A percentile compares a stretch with the other conserved stretches of the same genome.
Conservation (phyloP, 2,797 vertebrate species). For the Pipistrellus pygmaeus region DNA sequence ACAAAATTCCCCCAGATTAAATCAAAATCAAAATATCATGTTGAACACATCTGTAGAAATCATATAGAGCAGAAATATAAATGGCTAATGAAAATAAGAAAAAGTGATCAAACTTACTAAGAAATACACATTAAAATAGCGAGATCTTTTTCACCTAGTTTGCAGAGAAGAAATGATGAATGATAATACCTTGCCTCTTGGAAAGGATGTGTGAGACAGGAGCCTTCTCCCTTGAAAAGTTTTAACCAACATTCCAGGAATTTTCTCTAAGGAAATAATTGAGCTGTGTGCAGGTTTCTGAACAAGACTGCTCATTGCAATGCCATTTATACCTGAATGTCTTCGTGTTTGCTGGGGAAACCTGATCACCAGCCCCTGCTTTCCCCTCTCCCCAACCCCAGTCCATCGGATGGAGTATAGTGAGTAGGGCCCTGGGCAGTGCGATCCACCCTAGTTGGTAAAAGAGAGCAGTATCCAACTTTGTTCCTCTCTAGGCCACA, state of each 20-base stretch:
- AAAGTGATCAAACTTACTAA: background rate
- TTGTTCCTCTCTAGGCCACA: background rate
- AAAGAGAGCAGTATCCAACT: background rate
- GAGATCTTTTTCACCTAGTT: background rate
- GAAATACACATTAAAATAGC: background rate
- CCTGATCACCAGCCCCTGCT: background rate
- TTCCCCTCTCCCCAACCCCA: background rate
- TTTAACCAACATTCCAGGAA: constrained; percentile 34
- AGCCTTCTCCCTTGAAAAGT: background rate
- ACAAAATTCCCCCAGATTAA: constrained; percentile 7
- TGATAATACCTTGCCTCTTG: background rate
- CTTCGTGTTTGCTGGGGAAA: background rate
- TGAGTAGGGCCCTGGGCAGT: background rate
- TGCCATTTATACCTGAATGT: background rate
- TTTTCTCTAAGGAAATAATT: constrained; percentile 26
- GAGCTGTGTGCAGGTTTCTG: background rate
- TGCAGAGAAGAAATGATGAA: background rate
- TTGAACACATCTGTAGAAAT: background rate
- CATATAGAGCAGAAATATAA: constrained; percentile 21
- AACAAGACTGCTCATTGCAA: background rate
- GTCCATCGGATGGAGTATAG: background rate
- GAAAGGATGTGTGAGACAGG: background rate
- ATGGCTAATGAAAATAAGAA: background rate
- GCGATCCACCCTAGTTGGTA: background rate
- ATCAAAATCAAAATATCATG: background rate